Percentiles rank a stretch among this genome's conserved stretches.
Conservation (phyloP, 2,797 vertebrate species). For the Chromis chromis region DNA sequence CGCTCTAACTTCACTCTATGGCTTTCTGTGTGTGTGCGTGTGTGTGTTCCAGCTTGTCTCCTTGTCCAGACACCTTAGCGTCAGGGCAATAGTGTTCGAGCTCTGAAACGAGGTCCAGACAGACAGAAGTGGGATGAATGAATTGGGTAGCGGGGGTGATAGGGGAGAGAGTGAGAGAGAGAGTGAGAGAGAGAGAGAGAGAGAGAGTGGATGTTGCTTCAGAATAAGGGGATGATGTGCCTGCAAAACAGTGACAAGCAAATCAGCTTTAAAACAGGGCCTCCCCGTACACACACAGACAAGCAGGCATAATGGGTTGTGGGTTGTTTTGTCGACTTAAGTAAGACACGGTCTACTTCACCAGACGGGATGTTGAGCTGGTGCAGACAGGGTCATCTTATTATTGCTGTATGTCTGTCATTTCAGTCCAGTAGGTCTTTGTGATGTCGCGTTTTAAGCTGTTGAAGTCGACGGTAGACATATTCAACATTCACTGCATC, state of each 20-base stretch:
- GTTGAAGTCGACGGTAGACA: constrained; percentile 44
- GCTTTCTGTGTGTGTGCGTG: constrained; percentile 28
- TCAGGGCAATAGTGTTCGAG: constrained; percentile 77
- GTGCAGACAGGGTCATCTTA: constrained; percentile 71
- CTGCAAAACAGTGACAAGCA: constrained; percentile 77
- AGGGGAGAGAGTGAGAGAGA: constrained; percentile 20
- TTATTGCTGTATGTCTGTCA: constrained; percentile 67
- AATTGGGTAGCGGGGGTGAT: constrained; percentile 73
- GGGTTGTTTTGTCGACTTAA: constrained; percentile 75
- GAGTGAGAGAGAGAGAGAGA: constrained; percentile 1
- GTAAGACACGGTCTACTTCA: constrained; percentile 79
- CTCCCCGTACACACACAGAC: constrained; percentile 61
- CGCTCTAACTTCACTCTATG: constrained; percentile 78
- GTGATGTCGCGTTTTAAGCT: constrained; percentile 42
- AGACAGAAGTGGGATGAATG: constrained; percentile 80
- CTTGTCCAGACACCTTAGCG: constrained; percentile 83
- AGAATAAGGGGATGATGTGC: constrained; percentile 72
- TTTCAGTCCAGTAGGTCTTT: constrained; percentile 51
- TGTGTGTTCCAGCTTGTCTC: constrained; percentile 71
- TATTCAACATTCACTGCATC: constrained; percentile 51
- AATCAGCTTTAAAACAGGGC: constrained; percentile 73
- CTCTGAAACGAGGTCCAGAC: constrained; percentile 80
- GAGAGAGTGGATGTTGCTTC: constrained; percentile 49
- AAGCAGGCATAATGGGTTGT: constrained; percentile 63
- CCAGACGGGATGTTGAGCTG: constrained; percentile 69